A percentile compares a stretch with the other conserved stretches of the same genome.
phyloP scores from a whole-genome alignment of 2,113 vertebrate species.

The Glareola pratincola region DNA sequence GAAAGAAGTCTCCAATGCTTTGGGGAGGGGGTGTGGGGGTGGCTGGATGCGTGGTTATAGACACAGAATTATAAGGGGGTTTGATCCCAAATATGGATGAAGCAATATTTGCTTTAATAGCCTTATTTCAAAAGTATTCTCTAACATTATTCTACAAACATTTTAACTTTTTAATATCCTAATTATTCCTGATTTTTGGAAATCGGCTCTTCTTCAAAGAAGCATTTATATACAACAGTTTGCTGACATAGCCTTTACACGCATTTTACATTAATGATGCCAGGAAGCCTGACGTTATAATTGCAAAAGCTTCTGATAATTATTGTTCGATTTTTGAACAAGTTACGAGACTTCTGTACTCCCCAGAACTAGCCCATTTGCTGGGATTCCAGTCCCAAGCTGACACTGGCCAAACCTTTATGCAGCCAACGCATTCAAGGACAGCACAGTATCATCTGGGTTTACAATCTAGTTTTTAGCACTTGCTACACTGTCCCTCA shows the following conservation, averaged over 20 bases:
- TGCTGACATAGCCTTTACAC: neutral
- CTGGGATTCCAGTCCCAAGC: neutral
- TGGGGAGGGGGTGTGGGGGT: accelerated
- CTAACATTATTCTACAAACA: neutral
- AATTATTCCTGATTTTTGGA: neutral
- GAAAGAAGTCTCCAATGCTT: neutral
- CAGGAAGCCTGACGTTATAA: neutral
- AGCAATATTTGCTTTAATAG: neutral
- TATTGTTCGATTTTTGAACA: neutral
- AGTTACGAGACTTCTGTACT: neutral
- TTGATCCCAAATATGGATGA: neutral
- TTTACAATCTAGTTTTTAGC: neutral
- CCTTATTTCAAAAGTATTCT: neutral
- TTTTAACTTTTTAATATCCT: neutral
- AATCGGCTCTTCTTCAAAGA: neutral
- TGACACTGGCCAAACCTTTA: neutral
- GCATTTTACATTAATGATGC: neutral
- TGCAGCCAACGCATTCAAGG: neutral
- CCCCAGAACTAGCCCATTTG: neutral
- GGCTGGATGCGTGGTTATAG: neutral
- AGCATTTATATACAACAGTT: neutral
- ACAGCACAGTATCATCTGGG: neutral
- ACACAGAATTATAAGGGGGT: neutral
- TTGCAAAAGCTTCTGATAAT: neutral
- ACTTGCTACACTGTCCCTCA: neutral